phyloP scores from a whole-genome alignment of 2,797 vertebrate species.

The Melanogrammus aeglefinus region DNA sequence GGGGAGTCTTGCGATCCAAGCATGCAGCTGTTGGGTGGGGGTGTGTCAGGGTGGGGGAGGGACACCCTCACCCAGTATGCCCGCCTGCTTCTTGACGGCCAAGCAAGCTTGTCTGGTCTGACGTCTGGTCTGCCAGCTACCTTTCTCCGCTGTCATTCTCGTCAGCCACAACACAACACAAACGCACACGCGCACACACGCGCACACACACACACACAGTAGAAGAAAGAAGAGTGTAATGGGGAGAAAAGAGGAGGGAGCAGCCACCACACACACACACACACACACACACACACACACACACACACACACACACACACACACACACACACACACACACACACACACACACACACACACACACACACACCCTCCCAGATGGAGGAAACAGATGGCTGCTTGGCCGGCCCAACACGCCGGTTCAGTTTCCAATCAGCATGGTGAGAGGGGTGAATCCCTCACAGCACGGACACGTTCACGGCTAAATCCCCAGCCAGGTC shows the following conservation, averaged over 20 bases:
- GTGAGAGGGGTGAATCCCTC: slow-evolving; percentile 45
- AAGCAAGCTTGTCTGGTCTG: not conserved
- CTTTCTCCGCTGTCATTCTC: not conserved
- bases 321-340: no score
- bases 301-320: no score
- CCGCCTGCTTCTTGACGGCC: not conserved
- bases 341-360: not conserved
- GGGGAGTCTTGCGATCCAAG: slow-evolving; percentile 46
- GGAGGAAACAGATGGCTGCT: slow-evolving; percentile 62
- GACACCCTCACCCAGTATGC: not conserved
- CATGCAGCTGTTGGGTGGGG: slow-evolving; percentile 52
- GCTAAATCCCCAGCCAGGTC: slow-evolving; percentile 51
- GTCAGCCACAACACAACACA: not conserved
- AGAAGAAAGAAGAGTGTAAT: not conserved
- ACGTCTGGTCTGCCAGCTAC: slow-evolving; percentile 3
- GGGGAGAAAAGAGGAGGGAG: slow-evolving; percentile 20
- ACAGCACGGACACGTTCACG: slow-evolving; percentile 25
- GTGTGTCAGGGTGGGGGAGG: not conserved
- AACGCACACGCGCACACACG: slow-evolving; percentile 1
- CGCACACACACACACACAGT: not conserved
- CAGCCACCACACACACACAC: not conserved
- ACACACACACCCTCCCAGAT: slow-evolving; percentile 50
- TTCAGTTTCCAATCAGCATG: slow-evolving; percentile 49
- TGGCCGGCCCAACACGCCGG: slow-evolving; percentile 28
- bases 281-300: no score